Base-by-base conservation (phyloP, 2,113 vertebrate genomes). In the Cebidichthys violaceus region DNA sequence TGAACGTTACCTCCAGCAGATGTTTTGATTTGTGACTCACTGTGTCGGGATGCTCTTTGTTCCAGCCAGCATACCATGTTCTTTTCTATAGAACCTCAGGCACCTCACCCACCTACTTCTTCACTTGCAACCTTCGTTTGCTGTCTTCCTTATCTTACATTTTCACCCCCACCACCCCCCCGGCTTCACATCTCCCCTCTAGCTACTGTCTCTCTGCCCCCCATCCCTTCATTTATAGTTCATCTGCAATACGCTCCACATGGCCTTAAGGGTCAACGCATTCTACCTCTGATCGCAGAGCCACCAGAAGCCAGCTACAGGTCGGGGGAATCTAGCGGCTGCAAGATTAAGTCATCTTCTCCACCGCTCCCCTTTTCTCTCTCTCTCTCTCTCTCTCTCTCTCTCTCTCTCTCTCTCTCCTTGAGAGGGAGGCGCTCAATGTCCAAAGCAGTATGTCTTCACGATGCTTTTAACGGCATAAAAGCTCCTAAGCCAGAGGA, bases 181-280 rank as follows among this genome's bases (percentile, higher is more conserved):
- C 20, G 27, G 41, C 35, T 73, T 52, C 33, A 37, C 74, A 59
- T 70, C 77, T 76, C 61, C 41, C 66, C 73, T 74, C 27, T 1
- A 59, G 61, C 70, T 17, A 5, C 62, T 45, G 65, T 79, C 67
- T 79, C 45, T 68, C n/a, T 73, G n/a, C 74, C 64, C 33, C 33
- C 64, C n/a, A 15, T 70, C 45, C 47, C 75, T 65, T 81, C 66
- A 75, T 62, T 86, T 59, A 68, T 29, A 71, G 67, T 75, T 70
- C 47, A 79, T 82, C 74, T 71, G 22, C 39, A 27, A 68, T 77
- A 41, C 0, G 35, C 41, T 60, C 22, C 33, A 17, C 18, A 4
- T 37, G 83, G 67, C 75, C 81, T 76, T 64, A 2, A 55, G 50
- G 66, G 80, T 89, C 86, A 80, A 55, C 50, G 55, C 10, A 77